Base-by-base conservation (phyloP, 2,888 invertebrate genomes). In the Carcina quercana region DNA sequence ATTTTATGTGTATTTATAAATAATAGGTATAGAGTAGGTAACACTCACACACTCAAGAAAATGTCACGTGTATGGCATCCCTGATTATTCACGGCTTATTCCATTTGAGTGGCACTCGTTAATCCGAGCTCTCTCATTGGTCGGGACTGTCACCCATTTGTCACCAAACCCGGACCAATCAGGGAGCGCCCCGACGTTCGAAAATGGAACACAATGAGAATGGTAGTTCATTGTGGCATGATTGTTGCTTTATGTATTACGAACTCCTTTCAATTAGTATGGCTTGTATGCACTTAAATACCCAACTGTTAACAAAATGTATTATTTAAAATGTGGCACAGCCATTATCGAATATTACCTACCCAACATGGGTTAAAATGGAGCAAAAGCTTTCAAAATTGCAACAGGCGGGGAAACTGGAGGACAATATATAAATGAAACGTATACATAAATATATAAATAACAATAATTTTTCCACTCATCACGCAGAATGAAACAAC, bases 121-220 rank as follows among this genome's bases (percentile, higher is more conserved):
- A 38, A 36, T 38, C 42, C 41, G 50, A 25, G 45, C 32, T 15
- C 42, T 50, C 50, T 44, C 40, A 78, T 82, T 83, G 80, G 82
- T 45, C 47, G 55, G 34, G 42, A 64, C 63, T 83, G 82, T 83
- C 83, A 75, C 72, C 71, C 78, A 73, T 79, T 82, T 83, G 82
- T 83, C 83, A 82, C 80, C 83, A 82, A 80, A 56, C 59, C 34
- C 43, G 62, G 35, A 42, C 82, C 82, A 80, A 82, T 80, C 52
- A 51, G 51, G 48, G 39, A 37, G 50, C 52, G n/a, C n/a, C n/a
- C n/a, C n/a, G 15, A 43, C 34, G 33, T 60, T 72, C 45, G 40
- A 62, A 68, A 68, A 64, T 59, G 68, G 73, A 71, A 67, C 60
- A 45, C 57, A 54, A 64, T 58, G 58, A 64, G 70, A 71, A 56